These are phyloP conservation scores for Acanthisitta chloris DNA, from an alignment of 2,113 vertebrate species.

Conservation along the genomic window DNA sequence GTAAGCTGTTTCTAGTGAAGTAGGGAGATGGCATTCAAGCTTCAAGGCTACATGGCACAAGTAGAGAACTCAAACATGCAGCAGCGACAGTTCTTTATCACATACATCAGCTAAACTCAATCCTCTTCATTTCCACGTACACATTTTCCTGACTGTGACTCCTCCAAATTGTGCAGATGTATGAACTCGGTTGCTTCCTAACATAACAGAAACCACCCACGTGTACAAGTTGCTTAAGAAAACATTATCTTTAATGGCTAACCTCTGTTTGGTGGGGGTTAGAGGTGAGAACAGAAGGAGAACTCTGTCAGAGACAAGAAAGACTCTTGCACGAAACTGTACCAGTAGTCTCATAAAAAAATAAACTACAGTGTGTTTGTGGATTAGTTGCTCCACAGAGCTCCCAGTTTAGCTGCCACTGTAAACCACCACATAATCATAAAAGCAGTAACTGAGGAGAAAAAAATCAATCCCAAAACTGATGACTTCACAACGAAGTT, in stretches of 20 bases:
- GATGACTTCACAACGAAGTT: neutral
- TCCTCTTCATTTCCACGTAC: neutral
- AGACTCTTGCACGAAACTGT: neutral
- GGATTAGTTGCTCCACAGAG: neutral
- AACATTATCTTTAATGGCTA: neutral
- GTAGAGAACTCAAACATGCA: neutral
- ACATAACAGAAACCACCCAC: neutral
- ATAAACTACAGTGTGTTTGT: neutral
- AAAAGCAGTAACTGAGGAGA: neutral
- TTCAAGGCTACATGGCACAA: neutral
- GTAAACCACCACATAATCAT: neutral
- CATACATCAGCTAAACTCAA: neutral
- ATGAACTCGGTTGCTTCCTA: neutral
- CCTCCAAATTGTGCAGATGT: neutral
- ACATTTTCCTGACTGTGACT: fast-evolving
- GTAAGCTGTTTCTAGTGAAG: neutral
- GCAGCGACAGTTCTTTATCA: neutral
- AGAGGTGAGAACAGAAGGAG: neutral
- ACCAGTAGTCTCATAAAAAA: neutral
- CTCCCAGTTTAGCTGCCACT: neutral
- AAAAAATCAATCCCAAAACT: neutral
- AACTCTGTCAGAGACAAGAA: neutral
- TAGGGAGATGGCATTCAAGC: neutral
- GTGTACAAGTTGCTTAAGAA: neutral
- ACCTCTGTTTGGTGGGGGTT: neutral